Conservation (phyloP, 2,797 vertebrate genomes). For the Pseudochirops cupreus region DNA sequence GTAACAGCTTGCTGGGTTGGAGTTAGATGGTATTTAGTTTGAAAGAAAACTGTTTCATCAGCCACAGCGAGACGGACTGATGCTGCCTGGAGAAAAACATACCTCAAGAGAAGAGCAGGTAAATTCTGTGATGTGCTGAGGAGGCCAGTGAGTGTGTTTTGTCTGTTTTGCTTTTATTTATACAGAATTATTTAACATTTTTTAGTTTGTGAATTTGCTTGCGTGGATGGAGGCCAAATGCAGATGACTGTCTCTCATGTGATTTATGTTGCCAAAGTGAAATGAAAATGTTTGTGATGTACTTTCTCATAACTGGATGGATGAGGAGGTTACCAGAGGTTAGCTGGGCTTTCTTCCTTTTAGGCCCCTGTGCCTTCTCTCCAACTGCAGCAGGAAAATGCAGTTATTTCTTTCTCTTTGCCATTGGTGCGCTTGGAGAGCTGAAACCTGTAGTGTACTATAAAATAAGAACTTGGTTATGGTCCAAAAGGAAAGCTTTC, state of each 20-base stretch:
- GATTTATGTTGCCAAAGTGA: neutral
- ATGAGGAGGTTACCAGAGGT: neutral
- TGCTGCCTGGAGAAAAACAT: slow-evolving; percentile 35
- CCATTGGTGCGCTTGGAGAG: neutral
- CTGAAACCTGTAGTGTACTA: neutral
- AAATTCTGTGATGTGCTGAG: neutral
- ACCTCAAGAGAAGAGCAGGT: slow-evolving; percentile 49
- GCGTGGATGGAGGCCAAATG: neutral
- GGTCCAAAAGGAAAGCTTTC: slow-evolving; percentile 52
- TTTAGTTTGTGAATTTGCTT: neutral
- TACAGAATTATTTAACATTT: neutral
- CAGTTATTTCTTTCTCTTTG: slow-evolving; percentile 7
- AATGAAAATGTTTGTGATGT: neutral
- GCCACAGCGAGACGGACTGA: slow-evolving; percentile 56
- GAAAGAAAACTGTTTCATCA: slow-evolving; percentile 65
- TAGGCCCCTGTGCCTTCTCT: neutral
- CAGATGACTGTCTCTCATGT: neutral
- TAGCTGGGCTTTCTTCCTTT: neutral
- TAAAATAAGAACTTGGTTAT: slow-evolving; percentile 15
- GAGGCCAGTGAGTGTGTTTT: neutral
- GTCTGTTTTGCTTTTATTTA: slow-evolving; percentile 46
- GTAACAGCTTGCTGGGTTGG: slow-evolving; percentile 53
- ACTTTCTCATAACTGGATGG: neutral
- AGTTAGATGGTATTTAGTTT: slow-evolving; percentile 68
- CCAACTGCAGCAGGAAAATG: neutral